These are phyloP conservation scores for Arctia plantaginis DNA, from an alignment of 2,888 invertebrate species.

Conservation along the genomic window DNA sequence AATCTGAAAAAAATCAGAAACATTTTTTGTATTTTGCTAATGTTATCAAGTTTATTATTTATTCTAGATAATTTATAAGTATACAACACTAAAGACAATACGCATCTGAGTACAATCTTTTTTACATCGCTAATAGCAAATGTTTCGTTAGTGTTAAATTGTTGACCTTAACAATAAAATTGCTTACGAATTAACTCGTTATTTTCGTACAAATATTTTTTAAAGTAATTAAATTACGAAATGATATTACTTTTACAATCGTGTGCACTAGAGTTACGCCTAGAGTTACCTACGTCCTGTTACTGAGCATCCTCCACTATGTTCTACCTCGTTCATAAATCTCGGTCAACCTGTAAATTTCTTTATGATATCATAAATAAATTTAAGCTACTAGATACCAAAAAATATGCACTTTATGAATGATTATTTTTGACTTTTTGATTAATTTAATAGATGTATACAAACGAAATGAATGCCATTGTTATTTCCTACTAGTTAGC, in stretches of 20 bases:
- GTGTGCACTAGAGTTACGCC: neutral
- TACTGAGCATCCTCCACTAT: neutral
- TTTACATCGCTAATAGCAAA: neutral
- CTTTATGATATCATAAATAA: neutral
- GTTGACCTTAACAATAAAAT: neutral
- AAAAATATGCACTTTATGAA: no score
- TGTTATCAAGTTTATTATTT: no score
- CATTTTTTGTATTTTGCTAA: no score
- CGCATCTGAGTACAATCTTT: neutral
- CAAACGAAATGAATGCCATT: neutral
- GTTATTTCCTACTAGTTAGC: neutral
- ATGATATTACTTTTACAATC: neutral
- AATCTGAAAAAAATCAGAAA: no score
- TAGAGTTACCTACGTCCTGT: neutral
- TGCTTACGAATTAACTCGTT: neutral
- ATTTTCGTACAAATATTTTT: neutral
- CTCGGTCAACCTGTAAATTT: neutral
- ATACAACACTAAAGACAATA: no score
- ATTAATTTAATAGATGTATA: neutral
- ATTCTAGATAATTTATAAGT: no score
- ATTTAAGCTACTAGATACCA: no score
- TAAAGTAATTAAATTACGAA: no score
- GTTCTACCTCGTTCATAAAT: neutral
- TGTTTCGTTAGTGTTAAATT: no score
- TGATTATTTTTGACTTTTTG: no score